These are phyloP conservation scores for Cryptomyrus ogoouensis DNA, from an alignment of 2,113 vertebrate species.

Conservation along the genomic window DNA sequence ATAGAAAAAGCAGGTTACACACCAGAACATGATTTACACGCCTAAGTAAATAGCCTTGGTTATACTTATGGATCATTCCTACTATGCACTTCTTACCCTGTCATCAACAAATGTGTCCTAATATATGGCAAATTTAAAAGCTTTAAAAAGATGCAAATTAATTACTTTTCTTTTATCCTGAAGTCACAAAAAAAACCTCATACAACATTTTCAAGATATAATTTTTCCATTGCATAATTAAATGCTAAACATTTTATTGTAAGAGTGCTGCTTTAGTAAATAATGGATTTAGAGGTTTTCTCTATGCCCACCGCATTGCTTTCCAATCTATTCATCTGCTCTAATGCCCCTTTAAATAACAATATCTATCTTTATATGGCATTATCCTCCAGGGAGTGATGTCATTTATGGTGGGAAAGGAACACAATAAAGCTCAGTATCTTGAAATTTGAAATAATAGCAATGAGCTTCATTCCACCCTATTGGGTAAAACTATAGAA, in stretches of 20 bases:
- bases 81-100: neutral
- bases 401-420: neutral
- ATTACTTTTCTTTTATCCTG: neutral
- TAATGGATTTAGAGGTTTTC: neutral
- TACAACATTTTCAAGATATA: neutral
- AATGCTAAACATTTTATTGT: neutral
- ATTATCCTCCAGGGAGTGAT: neutral
- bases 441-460: neutral
- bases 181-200: neutral
- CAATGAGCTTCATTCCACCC: neutral
- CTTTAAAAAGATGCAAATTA: neutral
- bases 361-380: neutral
- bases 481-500: neutral
- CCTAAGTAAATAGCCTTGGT: neutral
- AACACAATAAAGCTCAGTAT: neutral
- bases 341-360: neutral
- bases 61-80: neutral
- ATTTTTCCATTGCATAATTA: neutral
- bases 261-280: neutral
- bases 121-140: neutral
- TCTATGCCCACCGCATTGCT: neutral
- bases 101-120: neutral
- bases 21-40: neutral
- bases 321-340: neutral
- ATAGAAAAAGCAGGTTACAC: neutral